These are phyloP conservation scores for Cyprinodon tularosa DNA, from an alignment of 2,113 vertebrate genomes.

Conservation along the genomic window DNA sequence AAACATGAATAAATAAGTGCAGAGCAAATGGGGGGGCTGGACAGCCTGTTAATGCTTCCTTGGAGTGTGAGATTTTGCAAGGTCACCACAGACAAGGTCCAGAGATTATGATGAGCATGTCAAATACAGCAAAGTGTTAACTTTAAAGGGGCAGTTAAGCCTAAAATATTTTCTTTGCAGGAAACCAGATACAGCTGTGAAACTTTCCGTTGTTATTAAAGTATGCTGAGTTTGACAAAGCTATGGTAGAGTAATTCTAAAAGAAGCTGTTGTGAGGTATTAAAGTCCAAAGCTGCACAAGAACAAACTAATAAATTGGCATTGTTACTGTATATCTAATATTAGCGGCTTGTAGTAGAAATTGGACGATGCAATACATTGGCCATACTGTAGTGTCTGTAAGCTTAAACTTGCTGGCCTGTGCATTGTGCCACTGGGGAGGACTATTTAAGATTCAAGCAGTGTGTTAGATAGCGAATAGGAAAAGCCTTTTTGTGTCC, in stretches of 20 bases:
- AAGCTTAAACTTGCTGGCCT: slow-evolving; percentile 39
- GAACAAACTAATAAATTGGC: slow-evolving; percentile 20
- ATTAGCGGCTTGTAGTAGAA: slow-evolving; percentile 24
- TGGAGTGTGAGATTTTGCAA: slow-evolving; percentile 56
- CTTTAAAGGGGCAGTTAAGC: slow-evolving; percentile 21
- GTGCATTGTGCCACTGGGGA: slow-evolving; percentile 41
- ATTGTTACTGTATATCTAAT: slow-evolving; percentile 22
- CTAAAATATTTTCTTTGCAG: slow-evolving; percentile 5
- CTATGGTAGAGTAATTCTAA: slow-evolving; percentile 10
- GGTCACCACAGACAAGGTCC: slow-evolving; percentile 62
- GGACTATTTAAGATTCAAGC: slow-evolving; percentile 65
- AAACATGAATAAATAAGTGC: slow-evolving; percentile 73
- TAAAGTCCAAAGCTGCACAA: background rate
- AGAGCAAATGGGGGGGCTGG: slow-evolving; percentile 47
- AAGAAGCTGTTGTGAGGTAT: background rate
- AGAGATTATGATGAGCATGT: slow-evolving; percentile 44
- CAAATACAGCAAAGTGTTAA: slow-evolving; percentile 47
- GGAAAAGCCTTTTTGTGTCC: slow-evolving; percentile 77
- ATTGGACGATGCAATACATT: slow-evolving; percentile 42
- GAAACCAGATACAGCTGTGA: slow-evolving; percentile 8
- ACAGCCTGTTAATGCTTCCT: slow-evolving; percentile 51
- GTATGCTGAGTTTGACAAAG: background rate
- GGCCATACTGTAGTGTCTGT: slow-evolving; percentile 34
- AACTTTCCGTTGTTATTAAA: background rate
- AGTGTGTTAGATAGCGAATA: slow-evolving; percentile 68